Percentiles rank a stretch among this genome's conserved stretches.
These are phyloP conservation scores for Hemibates koningsi DNA, from an alignment of 2,113 vertebrate species.

Conservation along the genomic window DNA sequence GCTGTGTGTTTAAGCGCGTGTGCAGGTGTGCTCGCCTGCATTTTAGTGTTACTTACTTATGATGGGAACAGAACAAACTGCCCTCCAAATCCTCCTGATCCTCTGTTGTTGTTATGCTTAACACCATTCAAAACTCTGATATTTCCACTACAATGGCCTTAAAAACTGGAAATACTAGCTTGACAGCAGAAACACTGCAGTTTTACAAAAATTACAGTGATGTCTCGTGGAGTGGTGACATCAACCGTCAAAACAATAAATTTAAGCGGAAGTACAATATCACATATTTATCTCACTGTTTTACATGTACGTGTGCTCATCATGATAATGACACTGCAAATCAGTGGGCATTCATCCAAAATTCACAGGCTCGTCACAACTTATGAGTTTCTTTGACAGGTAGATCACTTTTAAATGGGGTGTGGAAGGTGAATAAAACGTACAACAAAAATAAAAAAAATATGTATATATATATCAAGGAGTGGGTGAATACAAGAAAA, in stretches of 20 bases:
- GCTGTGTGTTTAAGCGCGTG: neutral
- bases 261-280: slow-evolving; percentile 8
- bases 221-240: neutral
- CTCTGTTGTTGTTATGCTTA: neutral
- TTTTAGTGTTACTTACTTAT: slow-evolving; percentile 4
- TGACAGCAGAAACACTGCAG: neutral
- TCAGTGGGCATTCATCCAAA: neutral
- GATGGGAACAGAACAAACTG: neutral
- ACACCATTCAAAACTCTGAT: neutral
- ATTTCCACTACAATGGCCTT: neutral
- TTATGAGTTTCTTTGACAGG: neutral
- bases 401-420: neutral
- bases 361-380: neutral
- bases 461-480: neutral
- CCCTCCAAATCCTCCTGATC: neutral
- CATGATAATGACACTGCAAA: neutral
- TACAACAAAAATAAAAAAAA: neutral
- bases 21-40: neutral
- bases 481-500: neutral
- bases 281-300: neutral
- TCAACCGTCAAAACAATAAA: neutral
- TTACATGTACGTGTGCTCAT: neutral
- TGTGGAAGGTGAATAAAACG: neutral
- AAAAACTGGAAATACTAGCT: neutral
- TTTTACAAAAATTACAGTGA: neutral